Base-by-base conservation (phyloP, 1,140 invertebrate genomes). In the Eulimnadia texana region DNA sequence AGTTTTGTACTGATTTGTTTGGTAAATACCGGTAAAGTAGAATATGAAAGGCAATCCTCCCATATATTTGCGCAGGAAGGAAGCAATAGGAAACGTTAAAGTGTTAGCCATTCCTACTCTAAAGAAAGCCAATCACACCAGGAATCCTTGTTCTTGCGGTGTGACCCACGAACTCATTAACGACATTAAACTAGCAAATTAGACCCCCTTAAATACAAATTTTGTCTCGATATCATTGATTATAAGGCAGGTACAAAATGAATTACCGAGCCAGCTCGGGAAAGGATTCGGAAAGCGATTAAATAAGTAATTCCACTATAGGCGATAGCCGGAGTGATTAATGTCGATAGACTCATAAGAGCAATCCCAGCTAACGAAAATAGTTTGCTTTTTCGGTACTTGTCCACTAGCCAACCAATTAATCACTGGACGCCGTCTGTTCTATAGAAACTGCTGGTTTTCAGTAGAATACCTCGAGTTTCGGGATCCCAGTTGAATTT, bases 181-280 rank as follows among this genome's bases (percentile, higher is more conserved):
- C 3, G 76, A 72, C 66, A 79, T 77, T 56, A 80, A 74, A n/a
- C 76, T 69, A n/a, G 79, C 78, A 66, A 79, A 75, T 10, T 74
- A 73, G 2, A 77, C 74, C 47, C 78, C 79, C 76, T 79, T 62
- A 20, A 47, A 58, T 20, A 58, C 19, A 25, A n/a, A n/a, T n/a
- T n/a, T 9, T 13, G 23, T 33, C n/a, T 27, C 2, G 1, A 28
- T 25, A 27, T 16, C n/a, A 63, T 22, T 6, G 20, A 20, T 62
- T 13, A 42, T 57, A 23, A n/a, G n/a, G n/a, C n/a, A n/a, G n/a
- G n/a, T n/a, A n/a, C n/a, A 19, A 10, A 2, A 19, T 9, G 6
- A 62, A 50, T 19, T n/a, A 62, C 65, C 57, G 72, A 69, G 22
- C 70, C 71, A 0, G 76, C 56, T n/a, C 76, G 75, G 57, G 72